phyloP scores from a whole-genome alignment of 2,113 vertebrate species.

The Lampris megalopsis region DNA sequence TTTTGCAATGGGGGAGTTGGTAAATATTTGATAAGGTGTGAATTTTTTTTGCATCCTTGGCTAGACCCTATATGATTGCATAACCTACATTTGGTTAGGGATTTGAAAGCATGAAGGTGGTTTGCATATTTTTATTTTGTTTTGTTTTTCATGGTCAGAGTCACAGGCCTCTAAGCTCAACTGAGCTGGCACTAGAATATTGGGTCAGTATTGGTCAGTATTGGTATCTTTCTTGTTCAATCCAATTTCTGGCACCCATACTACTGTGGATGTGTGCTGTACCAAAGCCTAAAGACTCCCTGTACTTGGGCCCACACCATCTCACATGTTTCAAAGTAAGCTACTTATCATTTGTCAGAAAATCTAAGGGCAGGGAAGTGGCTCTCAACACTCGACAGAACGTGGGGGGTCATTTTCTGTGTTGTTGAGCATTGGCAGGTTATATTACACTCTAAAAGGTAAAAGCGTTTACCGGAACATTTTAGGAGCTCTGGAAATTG shows the following conservation, averaged over 20 bases:
- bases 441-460: neutral
- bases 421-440: conserved; percentile 45
- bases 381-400: conserved; percentile 46
- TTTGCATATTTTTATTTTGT: neutral
- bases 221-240: no score
- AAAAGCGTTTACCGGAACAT: neutral
- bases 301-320: conserved; percentile 31
- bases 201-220: no score
- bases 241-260: neutral
- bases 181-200: neutral
- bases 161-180: neutral
- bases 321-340: conserved; percentile 8
- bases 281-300: neutral
- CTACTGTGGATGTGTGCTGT: neutral
- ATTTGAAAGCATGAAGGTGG: neutral
- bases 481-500: no score
- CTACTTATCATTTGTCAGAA: conserved; percentile 36
- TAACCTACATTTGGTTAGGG: neutral
- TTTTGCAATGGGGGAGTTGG: neutral
- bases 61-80: neutral
- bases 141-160: neutral
- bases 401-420: conserved; percentile 13
- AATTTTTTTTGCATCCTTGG: neutral
- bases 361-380: conserved; percentile 19
- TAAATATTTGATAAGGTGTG: neutral